Conservation (phyloP, 2,888 invertebrate species). For the Trichogramma dendrolimi region DNA sequence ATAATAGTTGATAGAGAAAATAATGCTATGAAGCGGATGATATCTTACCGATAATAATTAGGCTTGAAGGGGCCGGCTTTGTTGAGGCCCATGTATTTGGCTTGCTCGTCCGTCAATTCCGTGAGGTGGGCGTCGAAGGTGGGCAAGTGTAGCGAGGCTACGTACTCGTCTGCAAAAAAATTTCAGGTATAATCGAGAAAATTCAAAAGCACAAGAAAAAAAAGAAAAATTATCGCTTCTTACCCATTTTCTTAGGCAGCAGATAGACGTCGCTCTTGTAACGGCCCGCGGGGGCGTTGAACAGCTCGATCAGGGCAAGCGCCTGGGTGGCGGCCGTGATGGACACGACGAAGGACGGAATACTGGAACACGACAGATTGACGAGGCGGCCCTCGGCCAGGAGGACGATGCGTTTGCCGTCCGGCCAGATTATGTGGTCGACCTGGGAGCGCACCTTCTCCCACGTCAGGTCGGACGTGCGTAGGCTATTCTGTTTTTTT, state of each 20-base stretch:
- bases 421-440: conserved; percentile 98
- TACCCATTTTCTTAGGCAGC: conserved; percentile 97
- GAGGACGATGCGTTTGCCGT: conserved; percentile 89
- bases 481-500: conserved; percentile 68
- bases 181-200: background rate
- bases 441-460: conserved; percentile 96
- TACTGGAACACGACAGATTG: conserved; percentile 92
- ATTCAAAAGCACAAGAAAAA: conserved; percentile 1
- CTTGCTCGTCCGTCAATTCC: conserved; percentile 92
- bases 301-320: conserved; percentile 91
- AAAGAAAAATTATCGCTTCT: conserved; percentile 36
- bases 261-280: conserved; percentile 97
- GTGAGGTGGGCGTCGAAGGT: conserved; percentile 97
- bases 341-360: conserved; percentile 96
- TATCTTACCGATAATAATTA: conserved; percentile 85
- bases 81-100: conserved; percentile 93
- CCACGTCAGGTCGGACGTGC: conserved; percentile 94
- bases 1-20: too few species aligned
- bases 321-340: conserved; percentile 97
- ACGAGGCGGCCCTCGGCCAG: conserved; percentile 93
- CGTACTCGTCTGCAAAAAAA: conserved; percentile 79
- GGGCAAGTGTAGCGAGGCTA: conserved; percentile 92
- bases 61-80: conserved; percentile 99
- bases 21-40: too few species aligned
- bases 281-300: conserved; percentile 89